Conservation (phyloP, 2,113 vertebrate species). For the Ciconia boyciana region DNA sequence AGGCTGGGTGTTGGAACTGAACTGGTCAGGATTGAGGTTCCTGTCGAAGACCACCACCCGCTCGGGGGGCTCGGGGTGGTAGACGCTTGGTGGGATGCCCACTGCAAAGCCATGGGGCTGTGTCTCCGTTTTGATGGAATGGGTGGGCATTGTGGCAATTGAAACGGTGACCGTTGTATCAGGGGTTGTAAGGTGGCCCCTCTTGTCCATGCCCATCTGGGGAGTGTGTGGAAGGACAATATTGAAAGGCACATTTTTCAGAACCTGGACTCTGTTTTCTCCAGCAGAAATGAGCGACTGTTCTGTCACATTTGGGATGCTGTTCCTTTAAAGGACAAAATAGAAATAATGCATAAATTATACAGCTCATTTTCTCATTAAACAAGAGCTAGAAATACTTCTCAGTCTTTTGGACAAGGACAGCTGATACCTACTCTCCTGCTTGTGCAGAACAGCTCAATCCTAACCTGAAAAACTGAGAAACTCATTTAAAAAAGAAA, state of each 20-base stretch:
- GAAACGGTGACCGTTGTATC: constrained; percentile 95
- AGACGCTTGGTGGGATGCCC: constrained; percentile 78
- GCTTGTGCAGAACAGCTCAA: neutral
- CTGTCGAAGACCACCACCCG: constrained; percentile 84
- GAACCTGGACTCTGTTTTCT: constrained; percentile 90
- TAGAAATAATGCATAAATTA: neutral
- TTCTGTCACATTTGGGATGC: constrained; percentile 77
- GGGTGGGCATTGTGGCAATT: constrained; percentile 86
- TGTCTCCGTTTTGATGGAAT: constrained; percentile 91
- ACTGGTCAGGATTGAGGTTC: constrained; percentile 84
- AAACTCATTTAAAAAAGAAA: neutral
- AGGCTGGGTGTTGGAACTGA: constrained; percentile 77
- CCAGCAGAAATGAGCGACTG: constrained; percentile 73
- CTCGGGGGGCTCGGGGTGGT: constrained; percentile 80
- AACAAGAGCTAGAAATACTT: neutral
- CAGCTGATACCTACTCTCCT: neutral
- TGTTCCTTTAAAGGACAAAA: constrained; percentile 74
- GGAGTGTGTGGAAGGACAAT: constrained; percentile 82
- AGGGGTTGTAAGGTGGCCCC: constrained; percentile 84
- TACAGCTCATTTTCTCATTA: neutral
- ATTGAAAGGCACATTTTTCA: constrained; percentile 92
- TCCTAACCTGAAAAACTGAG: neutral
- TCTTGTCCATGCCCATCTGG: constrained; percentile 87
- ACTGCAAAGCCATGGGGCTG: constrained; percentile 84
- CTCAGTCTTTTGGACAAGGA: neutral